Conservation (phyloP, 2,797 vertebrate genomes). For the Rhabdomys pumilio region DNA sequence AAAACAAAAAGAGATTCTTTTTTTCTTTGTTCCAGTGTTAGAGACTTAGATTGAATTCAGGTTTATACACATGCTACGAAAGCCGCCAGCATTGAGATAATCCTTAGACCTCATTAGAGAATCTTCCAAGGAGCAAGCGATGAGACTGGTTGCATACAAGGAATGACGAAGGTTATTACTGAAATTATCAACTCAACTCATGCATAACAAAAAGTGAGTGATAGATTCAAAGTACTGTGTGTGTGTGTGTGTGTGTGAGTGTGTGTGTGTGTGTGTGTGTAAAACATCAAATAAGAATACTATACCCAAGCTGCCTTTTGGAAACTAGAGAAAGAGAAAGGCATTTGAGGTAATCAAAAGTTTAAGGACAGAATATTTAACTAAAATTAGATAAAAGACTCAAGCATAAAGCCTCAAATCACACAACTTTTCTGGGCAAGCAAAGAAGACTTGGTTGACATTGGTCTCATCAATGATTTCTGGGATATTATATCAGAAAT, state of each 20-base stretch:
- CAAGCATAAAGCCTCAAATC: not conserved
- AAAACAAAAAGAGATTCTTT: not conserved
- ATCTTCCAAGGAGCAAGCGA: not conserved
- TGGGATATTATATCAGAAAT: not conserved
- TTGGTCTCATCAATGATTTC: not conserved
- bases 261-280: no score
- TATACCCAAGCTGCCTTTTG: not conserved
- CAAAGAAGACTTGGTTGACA: not conserved
- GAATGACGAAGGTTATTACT: not conserved
- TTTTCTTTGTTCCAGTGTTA: not conserved
- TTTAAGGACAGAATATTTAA: not conserved
- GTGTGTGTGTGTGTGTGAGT: no score
- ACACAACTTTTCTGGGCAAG: not conserved
- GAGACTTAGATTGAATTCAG: not conserved
- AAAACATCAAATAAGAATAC: not conserved
- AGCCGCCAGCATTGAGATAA: not conserved
- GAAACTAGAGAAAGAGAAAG: not conserved
- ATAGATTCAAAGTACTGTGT: not conserved
- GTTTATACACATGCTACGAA: not conserved
- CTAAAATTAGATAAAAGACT: not conserved
- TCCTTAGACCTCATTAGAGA: not conserved
- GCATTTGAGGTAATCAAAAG: not conserved
- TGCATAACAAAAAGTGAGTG: not conserved
- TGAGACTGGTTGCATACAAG: not conserved
- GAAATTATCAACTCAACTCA: not conserved